Base-by-base conservation (phyloP, 1,140 invertebrate species). In the Drosophila takahashii region DNA sequence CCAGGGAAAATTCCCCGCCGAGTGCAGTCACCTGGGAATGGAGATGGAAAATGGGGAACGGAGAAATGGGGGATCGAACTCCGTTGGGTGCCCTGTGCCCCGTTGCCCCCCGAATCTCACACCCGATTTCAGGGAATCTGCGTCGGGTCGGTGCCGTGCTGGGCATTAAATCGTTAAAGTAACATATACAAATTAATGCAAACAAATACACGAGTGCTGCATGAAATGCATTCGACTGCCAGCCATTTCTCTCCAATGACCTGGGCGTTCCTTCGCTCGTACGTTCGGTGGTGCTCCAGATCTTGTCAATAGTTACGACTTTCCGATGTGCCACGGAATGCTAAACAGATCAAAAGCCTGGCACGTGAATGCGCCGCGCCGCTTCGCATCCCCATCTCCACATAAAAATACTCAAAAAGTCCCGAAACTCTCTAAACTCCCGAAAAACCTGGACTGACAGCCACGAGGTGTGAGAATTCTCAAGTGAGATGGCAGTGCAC, bases 111-210 rank as follows among this genome's bases (percentile, higher is more conserved):
- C 2, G 15, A 15, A 15, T 42, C 51, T 42, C 51, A 32, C 29
- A 36, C 34, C n/a, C 4, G 27, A 18, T 69, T 54, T 64, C 27
- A 27, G 16, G 29, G 64, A 70, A 69, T 71, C 42, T 57, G 67
- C 67, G 67, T 56, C 67, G 67, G 51, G 67, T 71, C 65, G 67
- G 67, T 71, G 67, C 64, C 65, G 54, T 70, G 71, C 70, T 66
- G 78, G 56, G 84, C 84, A 86, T 86, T 86, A 81, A 86, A 86
- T 86, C 75, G 75, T 79, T 87, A 87, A 76, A 60, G 79, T 78
- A 86, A 86, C 84, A 89, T 86, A 86, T 86, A 86, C 83, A 86
- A 86, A 86, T 86, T 75, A 89, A 86, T 86, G 84, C 83, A 86
- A 86, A 86, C 83, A 86, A 86, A 86, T 87, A 83, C 81, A 70